Evolutionary conservation across 30 jellyfish, hydroid and myxozoan species (phyloP).

Genomic region (Hydractinia echinata): DNA sequence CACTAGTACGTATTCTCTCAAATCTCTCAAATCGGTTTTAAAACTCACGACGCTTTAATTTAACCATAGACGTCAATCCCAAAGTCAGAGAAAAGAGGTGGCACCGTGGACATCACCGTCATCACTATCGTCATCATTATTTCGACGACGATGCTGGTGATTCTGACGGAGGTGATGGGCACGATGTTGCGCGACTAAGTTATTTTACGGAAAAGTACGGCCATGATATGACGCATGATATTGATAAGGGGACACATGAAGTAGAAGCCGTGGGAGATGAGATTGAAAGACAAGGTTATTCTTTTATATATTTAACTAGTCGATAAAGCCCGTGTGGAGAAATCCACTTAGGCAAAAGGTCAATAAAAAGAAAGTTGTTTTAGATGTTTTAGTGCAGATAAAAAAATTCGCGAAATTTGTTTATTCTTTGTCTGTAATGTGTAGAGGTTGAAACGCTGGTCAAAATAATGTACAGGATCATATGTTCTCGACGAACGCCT

Average conservation of each 20-base stretch:
- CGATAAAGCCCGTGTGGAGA: too few relatives aligned
- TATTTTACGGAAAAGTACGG: slow-evolving; percentile 82
- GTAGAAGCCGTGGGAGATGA: slow-evolving; percentile 85
- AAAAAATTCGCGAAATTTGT: too few relatives aligned
- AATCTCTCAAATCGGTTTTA: too few relatives aligned
- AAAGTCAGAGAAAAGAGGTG: background rate
- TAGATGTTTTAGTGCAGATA: too few relatives aligned
- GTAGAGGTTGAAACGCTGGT: too few relatives aligned
- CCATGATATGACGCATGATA: slow-evolving; percentile 62
- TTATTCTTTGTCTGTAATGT: too few relatives aligned
- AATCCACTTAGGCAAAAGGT: too few relatives aligned
- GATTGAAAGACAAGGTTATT: slow-evolving; percentile 42
- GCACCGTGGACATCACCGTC: background rate
- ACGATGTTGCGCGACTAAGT: slow-evolving; percentile 78
- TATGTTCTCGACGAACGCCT: too few relatives aligned
- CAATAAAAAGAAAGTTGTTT: too few relatives aligned
- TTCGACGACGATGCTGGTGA: slow-evolving; percentile 20
- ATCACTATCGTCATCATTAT: slow-evolving; percentile 6
- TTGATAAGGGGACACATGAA: slow-evolving; percentile 44
- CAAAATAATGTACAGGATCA: too few relatives aligned
- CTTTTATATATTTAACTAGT: background rate
- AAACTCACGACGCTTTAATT: too few relatives aligned
- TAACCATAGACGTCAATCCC: background rate
- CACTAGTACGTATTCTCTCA: too few relatives aligned
- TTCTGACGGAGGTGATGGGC: slow-evolving; percentile 38